Evolutionary conservation across 2,888 invertebrate genomes (phyloP).

Genomic region (Diaphora mendica): DNA sequence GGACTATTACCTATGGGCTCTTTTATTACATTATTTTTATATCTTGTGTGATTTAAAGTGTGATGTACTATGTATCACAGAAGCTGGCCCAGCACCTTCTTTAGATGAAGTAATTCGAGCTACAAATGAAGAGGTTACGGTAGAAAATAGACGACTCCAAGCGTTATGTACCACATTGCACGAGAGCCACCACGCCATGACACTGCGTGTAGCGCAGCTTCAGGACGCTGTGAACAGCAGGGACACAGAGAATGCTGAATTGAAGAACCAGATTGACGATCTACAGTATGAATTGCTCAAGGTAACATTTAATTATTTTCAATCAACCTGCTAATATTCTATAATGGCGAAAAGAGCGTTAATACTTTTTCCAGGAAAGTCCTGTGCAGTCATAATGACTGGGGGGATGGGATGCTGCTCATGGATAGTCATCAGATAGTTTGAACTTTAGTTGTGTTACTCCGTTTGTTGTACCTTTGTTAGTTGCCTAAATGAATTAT

Average conservation of each 20-base stretch:
- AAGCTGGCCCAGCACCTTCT: slow-evolving; percentile 89
- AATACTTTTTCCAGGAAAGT: no score
- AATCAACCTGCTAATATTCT: no score
- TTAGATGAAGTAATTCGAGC: slow-evolving; percentile 94
- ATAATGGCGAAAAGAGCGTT: no score
- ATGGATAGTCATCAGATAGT: no score
- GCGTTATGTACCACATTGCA: slow-evolving; percentile 96
- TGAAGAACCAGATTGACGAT: slow-evolving; percentile 98
- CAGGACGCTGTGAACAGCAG: slow-evolving; percentile 95
- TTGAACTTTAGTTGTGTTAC: neutral
- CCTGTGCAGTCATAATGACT: no score
- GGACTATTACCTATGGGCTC: neutral
- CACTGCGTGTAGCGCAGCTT: slow-evolving; percentile 94
- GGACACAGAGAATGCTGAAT: slow-evolving; percentile 97
- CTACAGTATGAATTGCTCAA: slow-evolving; percentile 96
- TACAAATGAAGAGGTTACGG: slow-evolving; percentile 94
- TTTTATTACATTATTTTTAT: neutral
- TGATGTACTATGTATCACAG: slow-evolving; percentile 25
- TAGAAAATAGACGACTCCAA: slow-evolving; percentile 96
- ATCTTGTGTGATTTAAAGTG: neutral
- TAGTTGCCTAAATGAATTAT: neutral
- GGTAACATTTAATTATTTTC: slow-evolving; percentile 64
- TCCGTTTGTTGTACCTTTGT: neutral
- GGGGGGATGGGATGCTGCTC: no score
- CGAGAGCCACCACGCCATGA: slow-evolving; percentile 97